Base-by-base conservation (phyloP, 1,140 invertebrate genomes). In the Diorhabda sublineata region DNA sequence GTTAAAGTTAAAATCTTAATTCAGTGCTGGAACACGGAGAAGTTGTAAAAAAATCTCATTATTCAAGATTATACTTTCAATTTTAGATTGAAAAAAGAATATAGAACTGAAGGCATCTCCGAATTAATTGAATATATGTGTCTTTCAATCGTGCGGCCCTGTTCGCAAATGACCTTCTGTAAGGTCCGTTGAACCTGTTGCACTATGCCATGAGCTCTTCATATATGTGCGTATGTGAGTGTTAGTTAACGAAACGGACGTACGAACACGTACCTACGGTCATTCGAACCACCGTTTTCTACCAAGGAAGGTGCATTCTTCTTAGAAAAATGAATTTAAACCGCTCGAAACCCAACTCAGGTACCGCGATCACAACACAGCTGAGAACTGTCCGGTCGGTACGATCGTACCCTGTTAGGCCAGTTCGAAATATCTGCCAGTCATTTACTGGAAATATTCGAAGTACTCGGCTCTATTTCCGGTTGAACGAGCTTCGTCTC, bases 221-320 rank as follows among this genome's bases (percentile, higher is more conserved):
- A 52, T 52, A 26, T 26, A 26, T n/a, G 47, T 52, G n/a, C 6
- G 47, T 52, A 52, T 52, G 47, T 52, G 47, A 52, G 47, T 52
- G 47, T 52, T 52, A 52, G 47, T 52, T 52, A 52, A 52, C 47
- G n/a, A 52, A 52, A 52, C 47, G 47, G 47, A 52, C 47, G 47
- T 52, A 52, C 47, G 47, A 8, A 52, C 47, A 52, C 47, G 47
- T 52, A 52, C 47, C 47, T 52, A 52, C 47, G 47, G 47, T 52
- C 47, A 52, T 52, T n/a, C n/a, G 47, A 52, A 52, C 47, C 47
- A 52, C 47, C 47, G 47, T 52, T 52, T 52, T 52, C 47, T 52
- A 52, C 47, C 47, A 52, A 52, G 47, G 47, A 8, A 52, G 47
- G 47, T 52, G 47, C 47, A n/a, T 52, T 52, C 47, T 52, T 52